These are phyloP conservation scores for Ceratoteleas bidentatus DNA, from an alignment of 1,140 invertebrate genomes.

Conservation along the genomic window DNA sequence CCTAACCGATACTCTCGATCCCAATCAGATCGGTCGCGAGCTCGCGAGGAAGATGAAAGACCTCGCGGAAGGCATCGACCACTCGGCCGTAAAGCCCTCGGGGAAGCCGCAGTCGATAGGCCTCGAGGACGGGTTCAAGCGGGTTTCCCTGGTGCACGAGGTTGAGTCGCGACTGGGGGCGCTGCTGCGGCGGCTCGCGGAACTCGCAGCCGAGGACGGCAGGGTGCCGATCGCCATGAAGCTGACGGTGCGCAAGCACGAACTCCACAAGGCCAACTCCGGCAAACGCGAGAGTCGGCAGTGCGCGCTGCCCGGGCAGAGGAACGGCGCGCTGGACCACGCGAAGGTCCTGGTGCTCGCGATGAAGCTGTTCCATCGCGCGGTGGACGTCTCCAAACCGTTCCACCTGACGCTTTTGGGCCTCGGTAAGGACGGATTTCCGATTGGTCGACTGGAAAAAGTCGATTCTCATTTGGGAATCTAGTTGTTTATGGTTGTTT, in stretches of 20 bases:
- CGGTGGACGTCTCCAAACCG: slow-evolving; percentile 86
- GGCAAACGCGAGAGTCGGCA: slow-evolving; percentile 88
- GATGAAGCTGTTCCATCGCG: slow-evolving; percentile 88
- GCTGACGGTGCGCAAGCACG: slow-evolving; percentile 87
- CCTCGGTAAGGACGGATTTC: slow-evolving; percentile 71
- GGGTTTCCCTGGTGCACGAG: slow-evolving; percentile 86
- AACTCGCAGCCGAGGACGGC: slow-evolving; percentile 88
- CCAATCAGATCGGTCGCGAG: too few species aligned
- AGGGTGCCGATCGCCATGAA: slow-evolving; percentile 87
- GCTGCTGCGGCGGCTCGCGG: slow-evolving; percentile 85
- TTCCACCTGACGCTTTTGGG: slow-evolving; percentile 90
- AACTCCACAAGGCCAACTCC: slow-evolving; percentile 81
- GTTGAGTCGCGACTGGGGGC: slow-evolving; percentile 86
- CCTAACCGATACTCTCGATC: too few species aligned
- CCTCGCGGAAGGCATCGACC: slow-evolving; percentile 88
- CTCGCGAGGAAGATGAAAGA: too few species aligned
- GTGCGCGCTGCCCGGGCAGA: slow-evolving; percentile 84
- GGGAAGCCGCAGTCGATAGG: slow-evolving; percentile 87
- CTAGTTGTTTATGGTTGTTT: too few species aligned
- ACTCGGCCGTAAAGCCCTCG: slow-evolving; percentile 85
- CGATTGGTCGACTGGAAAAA: too few species aligned
- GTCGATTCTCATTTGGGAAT: too few species aligned
- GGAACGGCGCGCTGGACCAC: slow-evolving; percentile 82
- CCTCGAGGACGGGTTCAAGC: slow-evolving; percentile 88
- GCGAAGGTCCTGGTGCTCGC: slow-evolving; percentile 86